Evolutionary conservation across 1,140 invertebrate species (phyloP).

Genomic region (Popillia japonica): DNA sequence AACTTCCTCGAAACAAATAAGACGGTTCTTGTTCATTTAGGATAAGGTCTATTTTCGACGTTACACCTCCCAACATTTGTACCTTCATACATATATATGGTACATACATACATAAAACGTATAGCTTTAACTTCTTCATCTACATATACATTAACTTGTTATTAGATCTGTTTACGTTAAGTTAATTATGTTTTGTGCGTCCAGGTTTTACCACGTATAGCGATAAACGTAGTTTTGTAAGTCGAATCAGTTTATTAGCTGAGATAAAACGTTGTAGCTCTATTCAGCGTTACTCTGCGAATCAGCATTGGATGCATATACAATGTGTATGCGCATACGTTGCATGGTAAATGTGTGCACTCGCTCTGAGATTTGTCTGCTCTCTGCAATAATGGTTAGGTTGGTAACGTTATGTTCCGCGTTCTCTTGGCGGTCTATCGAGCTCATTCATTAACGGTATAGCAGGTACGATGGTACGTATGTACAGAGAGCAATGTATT

Average conservation of each 20-base stretch:
- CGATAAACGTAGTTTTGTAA: neutral
- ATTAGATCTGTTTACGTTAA: neutral
- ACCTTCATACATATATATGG: too few relatives aligned
- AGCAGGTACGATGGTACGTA: neutral
- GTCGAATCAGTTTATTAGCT: constrained; percentile 2
- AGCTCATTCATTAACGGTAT: neutral
- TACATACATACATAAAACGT: too few relatives aligned
- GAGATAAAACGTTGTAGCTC: neutral
- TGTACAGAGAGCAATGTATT: too few relatives aligned
- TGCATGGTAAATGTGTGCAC: neutral
- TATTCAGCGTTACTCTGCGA: neutral
- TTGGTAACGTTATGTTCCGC: neutral
- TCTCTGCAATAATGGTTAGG: neutral
- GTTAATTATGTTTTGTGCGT: constrained; percentile 1
- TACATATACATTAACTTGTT: neutral
- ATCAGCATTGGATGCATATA: neutral
- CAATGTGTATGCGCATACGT: too few relatives aligned
- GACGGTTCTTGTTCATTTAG: too few relatives aligned
- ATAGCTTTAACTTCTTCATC: neutral
- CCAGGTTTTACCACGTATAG: neutral
- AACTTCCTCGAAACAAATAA: too few relatives aligned
- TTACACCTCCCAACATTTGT: too few relatives aligned
- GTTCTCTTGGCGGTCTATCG: neutral
- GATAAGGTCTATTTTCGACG: too few relatives aligned
- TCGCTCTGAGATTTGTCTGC: neutral